Conservation (phyloP, 2,888 invertebrate species). For the Latheticus oryzae region DNA sequence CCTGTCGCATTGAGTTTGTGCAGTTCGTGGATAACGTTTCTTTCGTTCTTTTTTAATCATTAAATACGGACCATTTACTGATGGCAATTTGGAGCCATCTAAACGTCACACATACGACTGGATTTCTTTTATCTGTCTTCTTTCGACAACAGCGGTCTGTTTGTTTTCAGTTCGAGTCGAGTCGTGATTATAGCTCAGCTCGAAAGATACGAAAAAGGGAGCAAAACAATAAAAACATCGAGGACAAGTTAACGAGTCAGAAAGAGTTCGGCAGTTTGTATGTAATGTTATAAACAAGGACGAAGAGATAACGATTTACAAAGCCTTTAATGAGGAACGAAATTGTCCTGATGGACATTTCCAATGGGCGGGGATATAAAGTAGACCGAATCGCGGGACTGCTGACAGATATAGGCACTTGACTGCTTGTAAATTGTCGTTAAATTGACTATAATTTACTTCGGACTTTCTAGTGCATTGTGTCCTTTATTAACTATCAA, state of each 20-base stretch:
- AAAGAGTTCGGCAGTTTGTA: constrained; percentile 40
- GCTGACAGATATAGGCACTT: constrained; percentile 62
- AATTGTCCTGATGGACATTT: constrained; percentile 76
- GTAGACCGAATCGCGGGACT: constrained; percentile 55
- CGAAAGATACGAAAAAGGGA: constrained; percentile 47
- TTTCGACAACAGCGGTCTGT: constrained; percentile 41
- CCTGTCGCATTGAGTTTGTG: constrained; percentile 52
- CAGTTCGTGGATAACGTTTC: constrained; percentile 55
- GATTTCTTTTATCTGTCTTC: constrained; percentile 46
- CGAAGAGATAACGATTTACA: constrained; percentile 67
- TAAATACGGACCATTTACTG: constrained; percentile 61
- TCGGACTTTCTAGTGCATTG: constrained; percentile 16
- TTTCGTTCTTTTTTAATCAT: constrained; percentile 59
- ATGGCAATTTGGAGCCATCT: constrained; percentile 58
- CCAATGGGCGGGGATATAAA: constrained; percentile 68
- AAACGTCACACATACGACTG: constrained; percentile 49
- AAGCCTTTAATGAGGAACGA: constrained; percentile 74
- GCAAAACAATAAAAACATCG: constrained; percentile 50
- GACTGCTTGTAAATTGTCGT: constrained; percentile 62
- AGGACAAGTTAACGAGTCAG: constrained; percentile 49
- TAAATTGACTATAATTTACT: constrained; percentile 48
- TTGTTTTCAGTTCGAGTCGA: constrained; percentile 41
- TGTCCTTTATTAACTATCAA: constrained; percentile 18
- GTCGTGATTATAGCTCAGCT: constrained; percentile 43
- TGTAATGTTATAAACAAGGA: constrained; percentile 46